phyloP scores from a whole-genome alignment of 2,113 vertebrate species.

The Charadrius vociferus region DNA sequence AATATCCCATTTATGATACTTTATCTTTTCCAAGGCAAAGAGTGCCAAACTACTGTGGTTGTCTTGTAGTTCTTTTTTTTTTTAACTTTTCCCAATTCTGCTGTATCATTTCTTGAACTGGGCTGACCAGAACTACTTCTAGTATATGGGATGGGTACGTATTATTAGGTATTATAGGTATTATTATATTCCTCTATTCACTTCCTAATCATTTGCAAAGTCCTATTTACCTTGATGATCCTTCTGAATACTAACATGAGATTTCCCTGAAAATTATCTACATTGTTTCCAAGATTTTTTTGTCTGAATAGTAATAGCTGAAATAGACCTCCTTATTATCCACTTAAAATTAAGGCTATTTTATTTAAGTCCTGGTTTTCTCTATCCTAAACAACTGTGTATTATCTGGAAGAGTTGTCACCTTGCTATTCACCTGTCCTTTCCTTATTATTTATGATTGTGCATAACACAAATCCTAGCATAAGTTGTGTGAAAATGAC shows the following conservation, averaged over 20 bases:
- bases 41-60: background rate
- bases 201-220: background rate
- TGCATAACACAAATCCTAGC: background rate
- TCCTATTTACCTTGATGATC: background rate
- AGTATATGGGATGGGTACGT: background rate
- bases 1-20: background rate
- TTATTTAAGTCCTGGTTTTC: background rate
- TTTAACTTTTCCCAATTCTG: background rate
- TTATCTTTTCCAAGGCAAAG: constrained; percentile 4
- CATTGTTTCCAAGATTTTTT: background rate
- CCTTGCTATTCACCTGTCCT: background rate
- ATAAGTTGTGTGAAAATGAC: background rate
- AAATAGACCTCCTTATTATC: background rate
- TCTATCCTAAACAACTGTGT: background rate
- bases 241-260: background rate
- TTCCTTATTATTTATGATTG: background rate
- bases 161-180: too few relatives aligned
- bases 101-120: background rate
- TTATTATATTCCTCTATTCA: background rate
- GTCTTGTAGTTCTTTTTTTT: background rate
- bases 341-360: background rate
- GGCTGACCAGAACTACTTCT: background rate
- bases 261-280: background rate
- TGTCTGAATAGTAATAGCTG: background rate
- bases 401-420: background rate